These are phyloP conservation scores for Macroglossus sobrinus DNA, from an alignment of 2,113 vertebrate species.

Conservation along the genomic window DNA sequence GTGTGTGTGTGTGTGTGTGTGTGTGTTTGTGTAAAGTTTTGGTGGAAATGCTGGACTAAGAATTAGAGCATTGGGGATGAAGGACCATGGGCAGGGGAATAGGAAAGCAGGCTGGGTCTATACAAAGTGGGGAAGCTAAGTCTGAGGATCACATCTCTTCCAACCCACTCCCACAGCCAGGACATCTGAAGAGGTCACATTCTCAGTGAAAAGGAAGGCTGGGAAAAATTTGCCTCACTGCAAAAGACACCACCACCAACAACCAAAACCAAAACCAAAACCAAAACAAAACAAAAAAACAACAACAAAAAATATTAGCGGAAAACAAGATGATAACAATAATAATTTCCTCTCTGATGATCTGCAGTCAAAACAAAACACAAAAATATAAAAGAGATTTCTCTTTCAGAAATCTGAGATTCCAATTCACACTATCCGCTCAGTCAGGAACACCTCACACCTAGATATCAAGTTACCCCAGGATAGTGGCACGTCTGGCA, in stretches of 20 bases:
- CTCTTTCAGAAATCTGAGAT: not conserved
- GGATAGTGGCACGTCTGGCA: not conserved
- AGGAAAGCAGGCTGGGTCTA: not conserved
- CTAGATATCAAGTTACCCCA: not conserved
- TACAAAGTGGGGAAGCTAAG: not conserved
- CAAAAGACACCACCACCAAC: not conserved
- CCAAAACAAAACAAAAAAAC: not conserved
- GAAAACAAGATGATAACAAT: too few species aligned
- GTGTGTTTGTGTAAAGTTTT: not conserved
- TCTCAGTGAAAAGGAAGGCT: not conserved
- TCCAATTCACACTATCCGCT: not conserved
- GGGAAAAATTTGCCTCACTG: not conserved
- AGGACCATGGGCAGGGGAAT: not conserved
- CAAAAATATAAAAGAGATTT: too few species aligned
- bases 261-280: not conserved
- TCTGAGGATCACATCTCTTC: not conserved
- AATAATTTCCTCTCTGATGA: not conserved
- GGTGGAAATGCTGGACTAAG: not conserved
- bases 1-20: too few species aligned
- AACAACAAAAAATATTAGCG: too few species aligned
- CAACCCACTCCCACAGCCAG: not conserved
- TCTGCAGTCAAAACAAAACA: not conserved
- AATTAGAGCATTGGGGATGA: not conserved
- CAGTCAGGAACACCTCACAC: not conserved
- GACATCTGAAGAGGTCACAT: not conserved